Percentiles rank a stretch among this genome's conserved stretches.
These are phyloP conservation scores for Origma solitaria DNA, from an alignment of 2,113 vertebrate genomes.

Conservation along the genomic window DNA sequence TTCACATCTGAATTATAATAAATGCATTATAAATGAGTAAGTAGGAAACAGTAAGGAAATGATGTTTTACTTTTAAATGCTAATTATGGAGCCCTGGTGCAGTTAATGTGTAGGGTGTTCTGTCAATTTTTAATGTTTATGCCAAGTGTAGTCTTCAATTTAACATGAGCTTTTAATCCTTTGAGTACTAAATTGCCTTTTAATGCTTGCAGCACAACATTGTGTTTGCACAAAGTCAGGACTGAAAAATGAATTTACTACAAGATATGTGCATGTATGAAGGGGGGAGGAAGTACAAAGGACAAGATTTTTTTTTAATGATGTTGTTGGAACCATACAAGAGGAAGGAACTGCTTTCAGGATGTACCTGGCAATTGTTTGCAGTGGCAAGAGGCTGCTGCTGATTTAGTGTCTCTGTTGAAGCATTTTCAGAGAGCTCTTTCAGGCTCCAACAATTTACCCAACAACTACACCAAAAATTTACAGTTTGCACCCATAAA, in stretches of 20 bases:
- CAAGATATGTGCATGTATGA: constrained; percentile 65
- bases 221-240: constrained; percentile 86
- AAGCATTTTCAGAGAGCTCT: background rate
- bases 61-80: constrained; percentile 88
- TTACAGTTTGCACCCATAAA: background rate
- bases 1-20: constrained; percentile 77
- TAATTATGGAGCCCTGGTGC: constrained; percentile 80
- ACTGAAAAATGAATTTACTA: constrained; percentile 87
- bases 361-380: constrained; percentile 36
- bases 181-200: constrained; percentile 95
- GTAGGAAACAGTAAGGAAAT: constrained; percentile 84
- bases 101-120: constrained; percentile 90
- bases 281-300: background rate
- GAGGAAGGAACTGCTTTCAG: constrained; percentile 15
- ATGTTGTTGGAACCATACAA: background rate
- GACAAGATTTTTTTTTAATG: background rate
- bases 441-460: background rate
- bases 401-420: background rate
- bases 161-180: constrained; percentile 98
- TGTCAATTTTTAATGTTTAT: constrained; percentile 96
- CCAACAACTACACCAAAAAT: background rate
- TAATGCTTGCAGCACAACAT: constrained; percentile 89
- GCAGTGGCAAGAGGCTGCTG: background rate
- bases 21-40: constrained; percentile 85
- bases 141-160: constrained; percentile 96